phyloP scores from a whole-genome alignment of 2,888 invertebrate species.

The Cheilosia variabilis region DNA sequence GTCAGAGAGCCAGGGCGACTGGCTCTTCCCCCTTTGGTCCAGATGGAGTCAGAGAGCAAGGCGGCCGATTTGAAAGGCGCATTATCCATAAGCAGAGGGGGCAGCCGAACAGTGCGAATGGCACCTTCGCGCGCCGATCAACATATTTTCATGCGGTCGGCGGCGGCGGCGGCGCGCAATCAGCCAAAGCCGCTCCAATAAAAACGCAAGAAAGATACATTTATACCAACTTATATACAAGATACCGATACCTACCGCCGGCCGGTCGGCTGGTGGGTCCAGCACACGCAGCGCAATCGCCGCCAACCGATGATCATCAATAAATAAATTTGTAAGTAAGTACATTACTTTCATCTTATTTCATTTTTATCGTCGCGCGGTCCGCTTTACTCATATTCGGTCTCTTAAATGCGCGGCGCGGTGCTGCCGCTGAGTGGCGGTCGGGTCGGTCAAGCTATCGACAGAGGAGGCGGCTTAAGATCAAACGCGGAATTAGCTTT shows the following conservation, averaged over 20 bases:
- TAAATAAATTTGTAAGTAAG: constrained; percentile 76
- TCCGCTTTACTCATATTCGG: constrained; percentile 73
- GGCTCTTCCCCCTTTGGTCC: constrained; percentile 2
- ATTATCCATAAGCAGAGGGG: constrained; percentile 48
- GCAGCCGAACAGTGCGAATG: constrained; percentile 65
- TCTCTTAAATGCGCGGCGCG: constrained; percentile 57
- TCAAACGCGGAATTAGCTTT: constrained; percentile 73
- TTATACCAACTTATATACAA: constrained; percentile 35
- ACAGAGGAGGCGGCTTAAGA: constrained; percentile 68
- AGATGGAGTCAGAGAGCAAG: no score
- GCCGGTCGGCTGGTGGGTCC: constrained; percentile 16
- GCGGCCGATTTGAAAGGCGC: constrained; percentile 52
- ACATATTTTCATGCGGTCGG: constrained; percentile 50
- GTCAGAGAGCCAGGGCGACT: constrained; percentile 21
- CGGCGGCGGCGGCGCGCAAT: constrained; percentile 13
- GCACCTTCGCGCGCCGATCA: constrained; percentile 71
- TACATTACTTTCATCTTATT: constrained; percentile 76
- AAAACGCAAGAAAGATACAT: constrained; percentile 63
- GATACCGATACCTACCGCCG: constrained; percentile 57
- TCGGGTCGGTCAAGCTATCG: constrained; percentile 61
- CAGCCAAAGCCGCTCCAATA: constrained; percentile 72
- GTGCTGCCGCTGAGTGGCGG: constrained; percentile 57
- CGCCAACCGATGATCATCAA: constrained; percentile 75
- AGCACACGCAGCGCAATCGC: constrained; percentile 70
- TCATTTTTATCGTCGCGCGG: constrained; percentile 75